Conservation (phyloP, 2,797 vertebrate species). For the Anabacerthia variegaticeps region DNA sequence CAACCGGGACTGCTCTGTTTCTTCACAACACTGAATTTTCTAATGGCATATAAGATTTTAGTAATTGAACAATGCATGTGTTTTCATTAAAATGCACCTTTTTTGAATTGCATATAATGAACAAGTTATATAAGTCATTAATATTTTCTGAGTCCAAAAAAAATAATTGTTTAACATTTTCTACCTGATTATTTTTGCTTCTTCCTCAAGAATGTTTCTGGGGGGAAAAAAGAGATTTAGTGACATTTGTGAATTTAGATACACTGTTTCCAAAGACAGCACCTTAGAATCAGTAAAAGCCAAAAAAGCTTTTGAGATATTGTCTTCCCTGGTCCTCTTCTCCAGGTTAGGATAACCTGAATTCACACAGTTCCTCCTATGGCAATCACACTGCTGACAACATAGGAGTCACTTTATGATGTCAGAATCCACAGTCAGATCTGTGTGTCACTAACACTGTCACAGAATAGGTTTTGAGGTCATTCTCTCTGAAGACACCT, state of each 20-base stretch:
- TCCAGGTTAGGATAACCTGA: not conserved
- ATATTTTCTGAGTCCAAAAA: not conserved
- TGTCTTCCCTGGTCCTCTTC: not conserved
- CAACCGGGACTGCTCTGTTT: not conserved
- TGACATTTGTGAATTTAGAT: not conserved
- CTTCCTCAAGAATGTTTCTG: not conserved
- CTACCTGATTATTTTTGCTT: not conserved
- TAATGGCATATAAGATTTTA: not conserved
- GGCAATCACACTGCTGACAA: not conserved
- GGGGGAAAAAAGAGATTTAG: accelerated
- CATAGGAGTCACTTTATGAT: not conserved
- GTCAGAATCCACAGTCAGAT: not conserved
- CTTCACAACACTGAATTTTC: not conserved
- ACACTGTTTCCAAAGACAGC: not conserved
- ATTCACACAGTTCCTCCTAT: not conserved
- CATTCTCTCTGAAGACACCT: not conserved
- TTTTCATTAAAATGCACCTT: not conserved
- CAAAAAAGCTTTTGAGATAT: not conserved
- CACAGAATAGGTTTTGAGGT: not conserved
- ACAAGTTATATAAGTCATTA: slow-evolving; percentile 21
- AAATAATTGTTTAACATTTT: not conserved
- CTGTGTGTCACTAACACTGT: not conserved
- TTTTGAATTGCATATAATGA: slow-evolving; percentile 50
- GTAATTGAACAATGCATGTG: not conserved
- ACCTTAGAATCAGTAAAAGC: not conserved